These are phyloP conservation scores for Clusia tigrina DNA, from an alignment of 2,888 invertebrate genomes.

Conservation along the genomic window DNA sequence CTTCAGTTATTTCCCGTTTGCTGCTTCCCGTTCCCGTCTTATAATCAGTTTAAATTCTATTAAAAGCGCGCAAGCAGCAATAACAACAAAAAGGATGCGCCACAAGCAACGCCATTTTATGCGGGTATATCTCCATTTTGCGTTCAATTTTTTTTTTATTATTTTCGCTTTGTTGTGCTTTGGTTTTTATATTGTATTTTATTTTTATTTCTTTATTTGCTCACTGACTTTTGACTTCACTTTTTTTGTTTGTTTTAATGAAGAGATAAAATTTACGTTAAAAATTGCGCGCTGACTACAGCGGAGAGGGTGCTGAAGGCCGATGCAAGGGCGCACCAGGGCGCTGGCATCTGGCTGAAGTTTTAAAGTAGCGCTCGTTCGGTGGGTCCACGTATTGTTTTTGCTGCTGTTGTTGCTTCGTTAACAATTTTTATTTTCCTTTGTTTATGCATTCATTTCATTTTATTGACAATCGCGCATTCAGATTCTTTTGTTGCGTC, in stretches of 20 bases:
- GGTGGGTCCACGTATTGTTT: too few species aligned
- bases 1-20: too few species aligned
- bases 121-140: slow-evolving; percentile 10
- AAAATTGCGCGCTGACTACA: background rate
- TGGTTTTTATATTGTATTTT: background rate
- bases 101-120: background rate
- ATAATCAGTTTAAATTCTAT: slow-evolving; percentile 16
- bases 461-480: slow-evolving; percentile 7
- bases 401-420: background rate
- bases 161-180: background rate
- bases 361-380: too few species aligned
- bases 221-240: slow-evolving; percentile 11
- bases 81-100: slow-evolving; percentile 18
- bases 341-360: too few species aligned
- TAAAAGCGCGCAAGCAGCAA: slow-evolving; percentile 17
- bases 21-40: too few species aligned
- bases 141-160: slow-evolving; percentile 16
- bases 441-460: slow-evolving; percentile 8
- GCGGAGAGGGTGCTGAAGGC: background rate
- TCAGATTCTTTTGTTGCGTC: background rate
- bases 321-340: too few species aligned
- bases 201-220: slow-evolving; percentile 11
- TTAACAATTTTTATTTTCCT: background rate
- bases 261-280: background rate
- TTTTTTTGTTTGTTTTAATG: background rate